Evolutionary conservation across 2,797 vertebrate genomes (phyloP), one percentile per base, ranked within the genome.

Genomic region (Spheniscus humboldti): DNA sequence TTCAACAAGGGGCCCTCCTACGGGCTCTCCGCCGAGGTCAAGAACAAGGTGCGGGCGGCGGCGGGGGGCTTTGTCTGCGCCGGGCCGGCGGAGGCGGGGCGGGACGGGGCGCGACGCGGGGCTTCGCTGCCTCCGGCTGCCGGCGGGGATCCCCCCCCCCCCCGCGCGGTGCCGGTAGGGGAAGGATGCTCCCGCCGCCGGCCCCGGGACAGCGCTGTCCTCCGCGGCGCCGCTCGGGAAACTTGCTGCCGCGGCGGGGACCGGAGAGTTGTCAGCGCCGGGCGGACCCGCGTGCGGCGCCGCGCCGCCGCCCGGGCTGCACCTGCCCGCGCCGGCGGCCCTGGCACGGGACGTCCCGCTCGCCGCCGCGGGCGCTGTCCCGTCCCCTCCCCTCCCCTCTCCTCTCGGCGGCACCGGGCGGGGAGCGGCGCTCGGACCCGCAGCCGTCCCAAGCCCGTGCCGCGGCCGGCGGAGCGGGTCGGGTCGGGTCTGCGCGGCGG

Each of bases 1-100:
- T 99, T 99, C 96, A 99, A 99, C 97, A 99, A 99, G 97, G 99
- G 99, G 77, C 99, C 99, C 60, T 98, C 99, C 62, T 99, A 99
- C 94, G 99, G 99, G 83, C 98, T 99, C 83, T 99, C 99, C 47
- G 99, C 99, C 31, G 99, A 99, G 97, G 99, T 99, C 85, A 99
- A 98, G 92, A 99, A 98, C 98, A 99, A 99, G 99, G 99, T 99
- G 98, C 91, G 97, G 96, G 23, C 6, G 37, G 86, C 25, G 15
- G 13, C 23, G 7, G 48, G 71, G n/a, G 23, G 55, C 91, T 86
- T 74, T 90, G 80, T 83, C 37, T n/a, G 84, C n/a, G 1, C 67
- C 52, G 43, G 53, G 53, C 39, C 16, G 43, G 30, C n/a, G 73
- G 82, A 68, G 59, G 31, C 71, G 82, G n/a, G 52, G 15, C 71